Conservation (phyloP, 2,888 invertebrate genomes). For the Schizotus pectinicornis region DNA sequence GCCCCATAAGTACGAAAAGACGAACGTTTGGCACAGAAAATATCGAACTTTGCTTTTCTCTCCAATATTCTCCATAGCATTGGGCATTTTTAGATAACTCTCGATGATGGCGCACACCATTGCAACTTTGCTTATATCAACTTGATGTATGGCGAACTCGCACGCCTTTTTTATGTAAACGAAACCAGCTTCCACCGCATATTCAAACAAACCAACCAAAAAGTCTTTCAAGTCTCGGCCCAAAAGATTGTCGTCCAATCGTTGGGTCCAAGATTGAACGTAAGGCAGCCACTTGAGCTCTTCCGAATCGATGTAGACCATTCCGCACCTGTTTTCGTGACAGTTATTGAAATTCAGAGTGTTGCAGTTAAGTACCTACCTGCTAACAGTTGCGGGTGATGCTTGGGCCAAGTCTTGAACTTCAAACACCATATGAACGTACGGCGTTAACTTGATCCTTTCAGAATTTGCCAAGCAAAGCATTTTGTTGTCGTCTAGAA, state of each 20-base stretch:
- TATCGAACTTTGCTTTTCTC: conserved; percentile 69
- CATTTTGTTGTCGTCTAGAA: conserved; percentile 93
- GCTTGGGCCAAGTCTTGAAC: conserved; percentile 86
- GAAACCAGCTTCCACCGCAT: conserved; percentile 71
- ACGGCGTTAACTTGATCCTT: conserved; percentile 85
- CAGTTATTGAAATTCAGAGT: not conserved
- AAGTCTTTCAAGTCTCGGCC: conserved; percentile 67
- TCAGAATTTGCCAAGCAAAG: conserved; percentile 90
- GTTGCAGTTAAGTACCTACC: conserved; percentile 48
- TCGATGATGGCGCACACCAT: conserved; percentile 78
- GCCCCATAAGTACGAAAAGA: conserved; percentile 85
- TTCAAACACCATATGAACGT: conserved; percentile 90
- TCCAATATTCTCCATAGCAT: conserved; percentile 54
- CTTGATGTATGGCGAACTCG: conserved; percentile 76
- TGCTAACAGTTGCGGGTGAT: conserved; percentile 87
- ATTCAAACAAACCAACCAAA: conserved; percentile 69
- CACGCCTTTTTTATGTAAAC: conserved; percentile 73
- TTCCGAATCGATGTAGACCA: conserved; percentile 89
- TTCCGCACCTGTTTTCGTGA: conserved; percentile 67
- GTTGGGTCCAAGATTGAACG: conserved; percentile 77
- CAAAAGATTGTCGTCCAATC: conserved; percentile 61
- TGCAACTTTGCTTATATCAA: conserved; percentile 81
- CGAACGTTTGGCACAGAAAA: conserved; percentile 77
- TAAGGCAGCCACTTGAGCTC: conserved; percentile 84
- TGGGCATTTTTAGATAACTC: conserved; percentile 70